Percentiles rank a stretch among this genome's conserved stretches.
Evolutionary conservation across 2,797 vertebrate genomes (phyloP).

Genomic region (Darevskia mixta): DNA sequence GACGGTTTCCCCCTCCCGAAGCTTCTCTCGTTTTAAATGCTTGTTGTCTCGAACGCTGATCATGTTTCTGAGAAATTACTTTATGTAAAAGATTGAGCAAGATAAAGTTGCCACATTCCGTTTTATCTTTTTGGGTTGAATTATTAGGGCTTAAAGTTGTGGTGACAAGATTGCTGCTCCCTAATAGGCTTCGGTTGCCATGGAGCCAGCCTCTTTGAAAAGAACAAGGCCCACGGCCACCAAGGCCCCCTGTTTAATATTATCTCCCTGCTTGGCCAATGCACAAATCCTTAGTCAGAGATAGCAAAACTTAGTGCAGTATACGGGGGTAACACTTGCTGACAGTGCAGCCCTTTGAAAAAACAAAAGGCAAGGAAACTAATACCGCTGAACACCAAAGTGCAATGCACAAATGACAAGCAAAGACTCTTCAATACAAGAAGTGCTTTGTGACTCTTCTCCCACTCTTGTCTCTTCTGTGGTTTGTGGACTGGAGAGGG

Average conservation of each 20-base stretch:
- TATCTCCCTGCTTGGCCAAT: constrained; percentile 62
- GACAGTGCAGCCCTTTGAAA: constrained; percentile 67
- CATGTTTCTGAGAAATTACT: constrained; percentile 86
- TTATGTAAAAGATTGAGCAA: constrained; percentile 82
- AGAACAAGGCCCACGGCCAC: constrained; percentile 68
- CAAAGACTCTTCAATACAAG: constrained; percentile 64
- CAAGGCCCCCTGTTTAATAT: constrained; percentile 64
- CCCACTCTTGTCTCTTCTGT: constrained; percentile 37
- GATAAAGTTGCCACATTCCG: constrained; percentile 82
- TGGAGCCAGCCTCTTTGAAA: constrained; percentile 78
- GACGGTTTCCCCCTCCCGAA: constrained; percentile 69
- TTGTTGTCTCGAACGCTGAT: constrained; percentile 80
- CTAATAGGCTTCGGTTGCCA: constrained; percentile 77
- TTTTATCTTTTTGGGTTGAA: constrained; percentile 83
- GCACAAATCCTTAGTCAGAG: constrained; percentile 71
- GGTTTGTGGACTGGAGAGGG: constrained; percentile 9
- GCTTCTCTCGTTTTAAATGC: constrained; percentile 80
- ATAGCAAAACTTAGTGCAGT: constrained; percentile 62
- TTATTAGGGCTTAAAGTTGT: constrained; percentile 83
- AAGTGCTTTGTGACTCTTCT: constrained; percentile 66
- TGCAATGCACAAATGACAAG: constrained; percentile 61
- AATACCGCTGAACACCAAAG: constrained; percentile 62
- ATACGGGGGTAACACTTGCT: constrained; percentile 68
- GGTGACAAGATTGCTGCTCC: constrained; percentile 80
- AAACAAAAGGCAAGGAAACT: constrained; percentile 69